These are phyloP conservation scores for Apotomis betuletana DNA, from an alignment of 2,888 invertebrate genomes.

Conservation along the genomic window DNA sequence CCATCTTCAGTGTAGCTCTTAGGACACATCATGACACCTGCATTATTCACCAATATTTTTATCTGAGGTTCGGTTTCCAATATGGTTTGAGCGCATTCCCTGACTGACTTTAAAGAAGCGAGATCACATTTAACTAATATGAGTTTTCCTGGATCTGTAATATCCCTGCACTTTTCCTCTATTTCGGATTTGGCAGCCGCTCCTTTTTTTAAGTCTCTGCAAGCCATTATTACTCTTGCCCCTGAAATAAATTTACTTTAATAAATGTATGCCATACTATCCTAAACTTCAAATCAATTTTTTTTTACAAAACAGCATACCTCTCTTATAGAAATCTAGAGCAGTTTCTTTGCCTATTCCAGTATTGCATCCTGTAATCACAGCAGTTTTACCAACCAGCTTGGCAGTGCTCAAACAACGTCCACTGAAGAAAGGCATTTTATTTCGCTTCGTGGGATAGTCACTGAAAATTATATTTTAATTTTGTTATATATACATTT, in stretches of 20 bases:
- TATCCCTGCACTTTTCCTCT: conserved; percentile 53
- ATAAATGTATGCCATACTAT: no score
- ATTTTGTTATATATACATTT: no score
- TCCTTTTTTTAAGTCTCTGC: conserved; percentile 80
- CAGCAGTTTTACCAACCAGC: conserved; percentile 80
- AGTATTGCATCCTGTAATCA: conserved; percentile 80
- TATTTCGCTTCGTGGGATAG: not conserved
- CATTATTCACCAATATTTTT: conserved; percentile 88
- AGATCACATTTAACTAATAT: conserved; percentile 81
- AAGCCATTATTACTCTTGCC: conserved; percentile 83
- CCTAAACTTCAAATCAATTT: not conserved
- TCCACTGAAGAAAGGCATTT: conserved; percentile 63
- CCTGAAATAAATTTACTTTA: conserved; percentile 62
- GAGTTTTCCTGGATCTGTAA: conserved; percentile 39
- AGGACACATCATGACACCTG: conserved; percentile 89
- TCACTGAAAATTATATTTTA: conserved; percentile 5
- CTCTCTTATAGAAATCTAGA: conserved; percentile 76
- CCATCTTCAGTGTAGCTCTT: conserved; percentile 86
- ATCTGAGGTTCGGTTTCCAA: conserved; percentile 83
- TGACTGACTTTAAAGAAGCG: conserved; percentile 83
- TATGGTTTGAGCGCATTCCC: conserved; percentile 83
- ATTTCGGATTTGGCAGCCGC: conserved; percentile 75
- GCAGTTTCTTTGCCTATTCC: conserved; percentile 80
- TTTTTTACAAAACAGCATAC: conserved; percentile 47
- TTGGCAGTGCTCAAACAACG: conserved; percentile 79